phyloP scores from a whole-genome alignment of 1,140 invertebrate genomes.

The Euwallacea fornicatus region DNA sequence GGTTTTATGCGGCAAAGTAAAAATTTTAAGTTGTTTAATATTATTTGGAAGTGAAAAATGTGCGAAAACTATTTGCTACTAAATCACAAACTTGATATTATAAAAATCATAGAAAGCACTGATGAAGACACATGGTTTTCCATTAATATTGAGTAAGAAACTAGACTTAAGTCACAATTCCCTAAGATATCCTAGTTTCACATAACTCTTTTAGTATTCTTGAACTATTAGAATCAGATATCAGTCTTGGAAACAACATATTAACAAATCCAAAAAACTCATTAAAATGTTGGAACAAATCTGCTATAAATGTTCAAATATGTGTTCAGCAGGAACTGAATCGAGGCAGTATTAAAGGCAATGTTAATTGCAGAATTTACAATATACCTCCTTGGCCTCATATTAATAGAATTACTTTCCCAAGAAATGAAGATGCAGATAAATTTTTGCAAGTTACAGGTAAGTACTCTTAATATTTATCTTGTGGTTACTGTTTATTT shows the following conservation, averaged over 20 bases:
- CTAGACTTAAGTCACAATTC: constrained; percentile 34
- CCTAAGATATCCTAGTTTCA: not conserved
- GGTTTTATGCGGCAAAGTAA: too few relatives aligned
- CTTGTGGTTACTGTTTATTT: constrained; percentile 31
- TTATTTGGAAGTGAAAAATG: constrained; percentile 35
- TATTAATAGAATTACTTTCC: constrained; percentile 62
- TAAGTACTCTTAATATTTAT: constrained; percentile 47
- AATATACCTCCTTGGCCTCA: constrained; percentile 63
- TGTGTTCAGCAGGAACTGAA: constrained; percentile 55
- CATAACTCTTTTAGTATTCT: constrained; percentile 59
- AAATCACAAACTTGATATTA: constrained; percentile 51
- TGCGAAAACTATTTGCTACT: constrained; percentile 43
- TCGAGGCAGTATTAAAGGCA: constrained; percentile 60
- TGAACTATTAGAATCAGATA: constrained; percentile 62
- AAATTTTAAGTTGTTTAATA: too few relatives aligned
- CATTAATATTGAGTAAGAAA: constrained; percentile 57
- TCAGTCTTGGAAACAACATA: constrained; percentile 61
- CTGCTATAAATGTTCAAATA: constrained; percentile 63
- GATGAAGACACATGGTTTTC: constrained; percentile 54
- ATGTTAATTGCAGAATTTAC: constrained; percentile 66
- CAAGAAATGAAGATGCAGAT: constrained; percentile 67
- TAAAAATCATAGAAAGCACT: constrained; percentile 53
- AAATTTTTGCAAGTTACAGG: constrained; percentile 67
- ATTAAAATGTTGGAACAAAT: constrained; percentile 64
- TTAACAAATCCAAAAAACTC: constrained; percentile 59